A percentile compares a stretch with the other conserved stretches of the same genome.
phyloP scores from a whole-genome alignment of 2,888 invertebrate species.

The Diadegma fenestrale region DNA sequence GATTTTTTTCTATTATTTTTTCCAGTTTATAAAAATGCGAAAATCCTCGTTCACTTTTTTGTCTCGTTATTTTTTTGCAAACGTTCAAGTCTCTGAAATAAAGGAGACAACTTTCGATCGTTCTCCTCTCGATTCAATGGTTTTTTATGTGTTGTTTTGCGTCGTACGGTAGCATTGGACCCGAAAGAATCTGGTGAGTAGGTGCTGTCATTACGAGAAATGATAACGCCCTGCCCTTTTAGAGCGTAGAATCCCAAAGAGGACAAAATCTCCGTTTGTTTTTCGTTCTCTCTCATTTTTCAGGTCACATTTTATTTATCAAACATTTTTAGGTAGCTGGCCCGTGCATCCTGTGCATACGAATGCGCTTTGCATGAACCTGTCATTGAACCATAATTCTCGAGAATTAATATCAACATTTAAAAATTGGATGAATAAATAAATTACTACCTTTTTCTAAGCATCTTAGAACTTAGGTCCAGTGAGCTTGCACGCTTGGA shows the following conservation, averaged over 20 bases:
- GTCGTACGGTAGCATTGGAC: constrained; percentile 84
- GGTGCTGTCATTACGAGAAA: constrained; percentile 72
- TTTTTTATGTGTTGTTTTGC: constrained; percentile 81
- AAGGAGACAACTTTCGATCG: constrained; percentile 57
- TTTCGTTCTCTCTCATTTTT: neutral
- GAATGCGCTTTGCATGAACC: constrained; percentile 20
- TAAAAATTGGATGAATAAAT: neutral
- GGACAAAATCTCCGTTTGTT: neutral
- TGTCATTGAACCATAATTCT: neutral
- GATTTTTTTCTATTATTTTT: neutral
- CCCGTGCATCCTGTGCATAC: neutral
- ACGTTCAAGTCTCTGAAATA: constrained; percentile 34
- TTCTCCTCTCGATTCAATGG: constrained; percentile 73
- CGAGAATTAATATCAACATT: neutral
- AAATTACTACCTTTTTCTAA: neutral
- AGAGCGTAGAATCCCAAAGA: constrained; percentile 23
- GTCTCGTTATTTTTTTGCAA: constrained; percentile 14
- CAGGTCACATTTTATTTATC: neutral
- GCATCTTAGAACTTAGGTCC: constrained; percentile 5
- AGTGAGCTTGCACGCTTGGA: constrained; percentile 45
- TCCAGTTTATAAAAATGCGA: neutral
- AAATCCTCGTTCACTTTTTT: neutral
- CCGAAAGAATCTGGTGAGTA: constrained; percentile 85
- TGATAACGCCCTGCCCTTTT: constrained; percentile 37
- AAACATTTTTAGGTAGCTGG: constrained; percentile 5